Conservation (phyloP, 2,888 invertebrate species). For the Augochlorella aurata region DNA sequence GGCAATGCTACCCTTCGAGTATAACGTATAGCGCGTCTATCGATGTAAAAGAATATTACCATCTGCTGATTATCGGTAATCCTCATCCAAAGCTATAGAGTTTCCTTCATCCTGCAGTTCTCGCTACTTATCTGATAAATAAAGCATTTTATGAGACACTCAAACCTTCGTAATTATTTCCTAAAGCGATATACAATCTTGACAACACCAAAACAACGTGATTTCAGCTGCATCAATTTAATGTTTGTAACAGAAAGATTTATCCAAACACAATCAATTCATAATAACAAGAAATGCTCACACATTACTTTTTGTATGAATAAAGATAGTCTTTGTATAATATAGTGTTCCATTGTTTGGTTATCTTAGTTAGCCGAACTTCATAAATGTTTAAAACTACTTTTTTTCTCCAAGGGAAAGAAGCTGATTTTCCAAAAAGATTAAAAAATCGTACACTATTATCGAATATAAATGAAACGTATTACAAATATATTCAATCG, state of each 20-base stretch:
- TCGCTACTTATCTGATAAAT: background rate
- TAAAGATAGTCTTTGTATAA: no score
- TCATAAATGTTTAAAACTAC: background rate
- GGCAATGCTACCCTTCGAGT: conserved; percentile 64
- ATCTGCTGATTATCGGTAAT: conserved; percentile 79
- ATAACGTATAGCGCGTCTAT: conserved; percentile 68
- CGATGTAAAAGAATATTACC: conserved; percentile 73
- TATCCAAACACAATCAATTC: background rate
- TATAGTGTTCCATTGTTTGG: background rate
- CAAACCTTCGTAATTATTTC: background rate
- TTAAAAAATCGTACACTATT: no score
- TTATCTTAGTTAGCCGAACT: background rate
- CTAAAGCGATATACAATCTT: background rate
- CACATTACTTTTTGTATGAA: no score
- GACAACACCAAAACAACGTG: background rate
- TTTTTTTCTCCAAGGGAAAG: no score
- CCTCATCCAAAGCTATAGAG: conserved; percentile 72
- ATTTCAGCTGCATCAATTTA: no score
- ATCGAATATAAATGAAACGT: no score
- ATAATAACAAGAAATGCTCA: no score
- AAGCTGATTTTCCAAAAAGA: no score
- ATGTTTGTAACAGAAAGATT: background rate
- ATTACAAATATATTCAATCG: no score
- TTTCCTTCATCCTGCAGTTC: conserved; percentile 51
- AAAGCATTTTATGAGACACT: background rate